Evolutionary conservation across 2,797 vertebrate genomes (phyloP), one percentile per base, ranked within the genome.

Genomic region (Antennarius maculatus): DNA sequence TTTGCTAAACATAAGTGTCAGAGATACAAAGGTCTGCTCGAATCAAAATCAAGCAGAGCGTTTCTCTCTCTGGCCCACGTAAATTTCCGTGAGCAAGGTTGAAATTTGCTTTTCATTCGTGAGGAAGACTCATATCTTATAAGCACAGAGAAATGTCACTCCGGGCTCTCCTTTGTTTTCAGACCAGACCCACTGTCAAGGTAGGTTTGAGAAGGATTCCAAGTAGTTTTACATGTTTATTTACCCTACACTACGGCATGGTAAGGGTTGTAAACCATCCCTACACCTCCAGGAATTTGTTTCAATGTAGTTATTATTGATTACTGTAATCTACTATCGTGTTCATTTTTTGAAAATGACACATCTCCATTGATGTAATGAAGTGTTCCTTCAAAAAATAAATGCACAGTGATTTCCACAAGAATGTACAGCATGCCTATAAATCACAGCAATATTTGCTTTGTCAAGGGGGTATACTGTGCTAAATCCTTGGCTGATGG

Each of bases 31-130:
- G 43, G 85, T 84, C 80, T 64, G 53, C 34, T 59, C 1, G 6
- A 72, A 82, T 86, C 54, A 77, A 43, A 48, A 84, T 83, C 77
- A 81, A 49, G 63, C 52, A 1, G 2, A 54, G 43, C 49, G n/a
- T 49, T 62, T 1, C 15, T 54, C 72, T 55, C 62, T 58, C 50
- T 65, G 50, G 66, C 80, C 83, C 70, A 82, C 69, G 18, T 70
- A 78, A 23, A 81, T 60, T 66, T 78, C 67, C 58, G 13, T 47
- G 66, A 81, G 71, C 67, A 28, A 49, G 66, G 49, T 60, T 61
- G 52, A 66, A 63, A 66, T 80, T 48, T 78, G 64, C 82, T 76
- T 83, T 86, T 79, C 71, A 78, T 71, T 76, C 81, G 81, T 75
- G 71, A 61, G 61, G 27, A 47, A 67, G 71, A 78, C 66, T 87